Conservation (phyloP, 2,888 invertebrate genomes). For the Octodonta nipae region DNA sequence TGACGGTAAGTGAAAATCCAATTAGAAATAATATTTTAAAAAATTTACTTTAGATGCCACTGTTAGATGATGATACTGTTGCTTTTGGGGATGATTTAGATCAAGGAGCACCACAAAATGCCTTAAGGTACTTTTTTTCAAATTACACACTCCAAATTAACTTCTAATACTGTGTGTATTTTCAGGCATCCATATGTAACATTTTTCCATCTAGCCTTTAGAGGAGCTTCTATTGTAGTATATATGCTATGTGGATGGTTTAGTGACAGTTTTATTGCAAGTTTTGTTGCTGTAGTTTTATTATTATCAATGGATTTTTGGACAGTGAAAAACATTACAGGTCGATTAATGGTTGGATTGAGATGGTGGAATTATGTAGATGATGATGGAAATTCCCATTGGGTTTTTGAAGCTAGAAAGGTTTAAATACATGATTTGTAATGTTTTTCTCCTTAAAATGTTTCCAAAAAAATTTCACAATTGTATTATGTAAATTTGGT, state of each 20-base stretch:
- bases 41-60: constrained; percentile 54
- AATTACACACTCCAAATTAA: neutral
- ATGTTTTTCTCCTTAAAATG: too few relatives aligned
- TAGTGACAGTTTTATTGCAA: constrained; percentile 85
- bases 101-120: constrained; percentile 14
- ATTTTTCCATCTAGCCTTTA: constrained; percentile 81
- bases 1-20: constrained; percentile 12
- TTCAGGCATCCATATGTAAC: constrained; percentile 83
- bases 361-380: constrained; percentile 99
- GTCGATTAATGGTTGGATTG: constrained; percentile 84
- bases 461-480: too few relatives aligned
- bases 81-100: constrained; percentile 65
- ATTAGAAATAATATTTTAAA: constrained; percentile 3
- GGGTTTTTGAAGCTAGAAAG: constrained; percentile 94
- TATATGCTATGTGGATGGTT: constrained; percentile 87
- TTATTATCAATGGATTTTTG: constrained; percentile 96
- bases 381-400: constrained; percentile 90
- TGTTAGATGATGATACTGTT: constrained; percentile 75
- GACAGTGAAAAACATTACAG: constrained; percentile 96
- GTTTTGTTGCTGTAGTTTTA: constrained; percentile 80
- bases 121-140: constrained; percentile 20
- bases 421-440: constrained; percentile 34
- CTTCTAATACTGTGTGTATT: neutral
- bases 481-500: constrained; percentile 7
- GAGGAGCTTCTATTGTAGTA: constrained; percentile 65